These are phyloP conservation scores for Mystacides longicornis DNA, from an alignment of 2,888 invertebrate genomes.

Conservation along the genomic window DNA sequence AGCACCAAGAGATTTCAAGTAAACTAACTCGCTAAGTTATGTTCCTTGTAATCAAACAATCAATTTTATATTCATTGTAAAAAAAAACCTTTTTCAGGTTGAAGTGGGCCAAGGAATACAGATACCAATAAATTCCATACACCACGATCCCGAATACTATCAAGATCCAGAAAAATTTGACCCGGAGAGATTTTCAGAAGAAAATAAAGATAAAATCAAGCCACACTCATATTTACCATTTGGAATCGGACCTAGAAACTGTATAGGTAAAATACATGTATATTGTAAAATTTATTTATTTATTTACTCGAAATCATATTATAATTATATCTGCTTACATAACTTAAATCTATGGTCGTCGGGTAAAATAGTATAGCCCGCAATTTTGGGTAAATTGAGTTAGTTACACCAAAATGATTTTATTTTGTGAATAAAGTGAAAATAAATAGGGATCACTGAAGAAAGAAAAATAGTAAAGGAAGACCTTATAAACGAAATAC, in stretches of 20 bases:
- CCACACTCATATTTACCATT: slow-evolving; percentile 9
- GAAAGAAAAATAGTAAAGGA: too few relatives aligned
- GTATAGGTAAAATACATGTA: slow-evolving; percentile 10
- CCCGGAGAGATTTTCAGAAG: slow-evolving; percentile 13
- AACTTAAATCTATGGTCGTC: too few relatives aligned
- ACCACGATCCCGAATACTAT: slow-evolving; percentile 8
- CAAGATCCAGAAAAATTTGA: slow-evolving; percentile 9
- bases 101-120: neutral
- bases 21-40: neutral
- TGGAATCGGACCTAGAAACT: slow-evolving; percentile 13
- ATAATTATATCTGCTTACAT: too few relatives aligned
- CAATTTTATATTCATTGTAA: neutral
- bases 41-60: neutral
- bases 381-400: too few relatives aligned
- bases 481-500: too few relatives aligned
- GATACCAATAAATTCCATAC: slow-evolving; percentile 4
- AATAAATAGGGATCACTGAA: too few relatives aligned
- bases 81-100: neutral
- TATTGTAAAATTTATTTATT: too few relatives aligned
- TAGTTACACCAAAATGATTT: too few relatives aligned
- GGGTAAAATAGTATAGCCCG: too few relatives aligned
- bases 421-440: too few relatives aligned
- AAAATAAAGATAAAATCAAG: slow-evolving; percentile 7
- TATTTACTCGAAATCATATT: too few relatives aligned
- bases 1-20: neutral